These are phyloP conservation scores for Arctopsyche grandis DNA, from an alignment of 1,140 invertebrate genomes.

Conservation along the genomic window DNA sequence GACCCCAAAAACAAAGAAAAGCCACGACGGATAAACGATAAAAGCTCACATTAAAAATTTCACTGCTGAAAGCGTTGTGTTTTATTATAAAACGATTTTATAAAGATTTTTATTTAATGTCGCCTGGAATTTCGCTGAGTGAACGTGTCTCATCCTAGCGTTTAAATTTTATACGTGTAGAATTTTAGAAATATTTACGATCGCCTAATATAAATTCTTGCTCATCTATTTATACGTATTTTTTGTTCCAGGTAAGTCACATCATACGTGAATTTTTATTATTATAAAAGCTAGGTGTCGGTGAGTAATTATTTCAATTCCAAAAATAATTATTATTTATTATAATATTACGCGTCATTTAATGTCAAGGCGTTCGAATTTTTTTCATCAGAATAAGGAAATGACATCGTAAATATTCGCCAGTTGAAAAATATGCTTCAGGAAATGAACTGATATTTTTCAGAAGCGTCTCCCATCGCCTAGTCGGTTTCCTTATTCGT, in stretches of 20 bases:
- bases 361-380: neutral
- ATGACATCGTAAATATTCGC: too few species aligned
- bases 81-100: neutral
- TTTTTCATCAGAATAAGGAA: too few species aligned
- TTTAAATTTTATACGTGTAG: too few species aligned
- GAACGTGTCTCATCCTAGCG: neutral
- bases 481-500: conserved; percentile 37
- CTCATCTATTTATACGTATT: too few species aligned
- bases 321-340: too few species aligned
- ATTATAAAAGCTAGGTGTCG: too few species aligned
- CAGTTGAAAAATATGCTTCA: neutral
- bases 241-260: too few species aligned
- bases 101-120: neutral
- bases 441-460: conserved; percentile 34
- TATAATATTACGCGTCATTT: neutral
- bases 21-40: conserved; percentile 6
- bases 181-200: too few species aligned
- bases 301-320: too few species aligned
- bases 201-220: too few species aligned
- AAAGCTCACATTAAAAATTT: conserved; percentile 14
- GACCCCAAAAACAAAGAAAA: conserved; percentile 27
- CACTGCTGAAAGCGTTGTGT: neutral
- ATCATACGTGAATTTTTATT: too few species aligned
- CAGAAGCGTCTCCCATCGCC: neutral
- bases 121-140: neutral